phyloP scores from a whole-genome alignment of 2,113 vertebrate species.

The Bettongia penicillata region DNA sequence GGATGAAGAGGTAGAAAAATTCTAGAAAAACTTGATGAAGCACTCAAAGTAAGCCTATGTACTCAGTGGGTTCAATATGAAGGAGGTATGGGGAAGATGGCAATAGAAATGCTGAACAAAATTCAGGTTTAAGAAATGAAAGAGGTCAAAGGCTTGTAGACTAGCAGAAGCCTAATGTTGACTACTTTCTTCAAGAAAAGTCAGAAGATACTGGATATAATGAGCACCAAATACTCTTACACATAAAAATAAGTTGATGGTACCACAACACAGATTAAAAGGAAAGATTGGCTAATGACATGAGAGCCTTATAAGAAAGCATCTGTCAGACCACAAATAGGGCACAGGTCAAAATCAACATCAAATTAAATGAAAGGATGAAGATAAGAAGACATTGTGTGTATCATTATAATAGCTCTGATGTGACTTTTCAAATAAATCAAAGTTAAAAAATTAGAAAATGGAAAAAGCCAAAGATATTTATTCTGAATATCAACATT shows the following conservation, averaged over 20 bases:
- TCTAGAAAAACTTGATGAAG: neutral
- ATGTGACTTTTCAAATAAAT: neutral
- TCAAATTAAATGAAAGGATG: neutral
- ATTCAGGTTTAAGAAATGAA: too few species aligned
- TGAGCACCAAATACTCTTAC: neutral
- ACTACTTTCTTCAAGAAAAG: too few species aligned
- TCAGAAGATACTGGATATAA: too few species aligned
- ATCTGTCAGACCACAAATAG: neutral
- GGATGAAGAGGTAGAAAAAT: neutral
- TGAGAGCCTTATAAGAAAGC: neutral
- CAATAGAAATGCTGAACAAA: too few species aligned
- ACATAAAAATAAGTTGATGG: too few species aligned
- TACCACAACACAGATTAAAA: neutral
- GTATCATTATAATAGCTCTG: neutral
- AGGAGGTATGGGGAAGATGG: too few species aligned
- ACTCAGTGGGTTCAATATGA: neutral
- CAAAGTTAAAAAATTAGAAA: neutral
- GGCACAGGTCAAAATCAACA: neutral
- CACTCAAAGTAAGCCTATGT: too few species aligned
- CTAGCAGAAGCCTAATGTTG: too few species aligned
- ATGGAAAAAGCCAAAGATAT: neutral
- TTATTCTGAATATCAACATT: neutral
- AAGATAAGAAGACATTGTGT: neutral
- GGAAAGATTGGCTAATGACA: neutral
- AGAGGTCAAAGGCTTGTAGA: too few species aligned